Evolutionary conservation across 2,797 vertebrate species (phyloP), one percentile per base, ranked within the genome.

Genomic region (Macroramphosus scolopax): DNA sequence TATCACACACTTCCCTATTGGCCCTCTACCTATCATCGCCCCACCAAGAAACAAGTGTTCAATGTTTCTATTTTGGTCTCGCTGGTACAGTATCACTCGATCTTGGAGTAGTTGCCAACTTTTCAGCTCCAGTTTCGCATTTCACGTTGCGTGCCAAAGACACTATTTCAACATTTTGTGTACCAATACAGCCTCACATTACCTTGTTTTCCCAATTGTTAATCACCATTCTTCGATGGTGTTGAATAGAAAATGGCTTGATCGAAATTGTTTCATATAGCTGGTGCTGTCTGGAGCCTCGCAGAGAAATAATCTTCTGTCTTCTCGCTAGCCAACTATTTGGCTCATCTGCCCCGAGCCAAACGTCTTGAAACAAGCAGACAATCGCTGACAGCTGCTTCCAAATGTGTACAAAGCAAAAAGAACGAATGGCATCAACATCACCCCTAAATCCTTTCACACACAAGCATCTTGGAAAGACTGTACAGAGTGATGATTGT

Each of bases 401-500:
- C 31, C 6, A 53, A 37, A 47, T 15, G 5, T 50, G 17, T 16
- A 42, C 31, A 60, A 30, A 46, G 14, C 49, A 56, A 32, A 46
- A 45, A 48, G 24, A 47, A 28, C 40, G 3, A 22, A 3, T 17
- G 35, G 40, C 29, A 17, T 70, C 53, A 22, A 44, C 45, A 45
- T 29, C 24, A 25, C 26, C 38, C 20, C 5, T 4, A 50, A 10
- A 37, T 42, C 37, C 26, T 9, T 17, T 7, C n/a, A 35, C 45
- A 56, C 47, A 24, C 41, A 51, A 18, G 17, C 43, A 31, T 61
- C 43, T 55, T 68, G 40, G 37, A 53, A 36, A 56, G 12, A 47
- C 4, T 17, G 24, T 17, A 74, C 69, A 81, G 51, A 71, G 46
- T 26, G n/a, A 51, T 34, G 12, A 63, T 72, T 82, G 67, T 82